Base-by-base conservation (phyloP, 2,113 vertebrate genomes). In the Xerus inauris region DNA sequence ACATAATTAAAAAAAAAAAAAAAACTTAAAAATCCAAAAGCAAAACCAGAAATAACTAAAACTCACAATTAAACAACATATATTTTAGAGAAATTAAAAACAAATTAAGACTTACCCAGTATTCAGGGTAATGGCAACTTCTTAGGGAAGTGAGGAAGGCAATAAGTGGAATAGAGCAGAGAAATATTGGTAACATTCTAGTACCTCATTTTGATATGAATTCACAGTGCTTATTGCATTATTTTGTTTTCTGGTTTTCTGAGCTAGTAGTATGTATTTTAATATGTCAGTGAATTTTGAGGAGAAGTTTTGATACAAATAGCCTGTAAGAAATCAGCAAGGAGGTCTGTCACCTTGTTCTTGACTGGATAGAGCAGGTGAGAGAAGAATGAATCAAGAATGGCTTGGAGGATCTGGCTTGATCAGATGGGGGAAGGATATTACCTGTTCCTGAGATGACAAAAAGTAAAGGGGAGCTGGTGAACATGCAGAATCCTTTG, bases 281-380 rank as follows among this genome's bases (percentile, higher is more conserved):
- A 96, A 19, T 35, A 85, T 51, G 5, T 85, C 19, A 75, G 19
- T 62, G 16, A 26, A 65, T 35, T 82, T 16, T 0, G 0, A 9
- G 19, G 13, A 64, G 81, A 6, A 54, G 54, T 54, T 57, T 20
- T 57, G 54, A 2, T 17, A 79, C 42, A 91, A 51, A 9, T 22
- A 28, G 24, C 47, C 20, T 0, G 12, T 59, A 30, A 71, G 24
- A 49, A 80, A 54, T 0, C 11, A 12, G 1, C 14, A 11, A 67
- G 8, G 20, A 65, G 20, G 20, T 13, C 8, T 28, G 2, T 67
- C 38, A 51, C 30, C 8, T 91, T 95, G 10, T 20, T 72, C 17
- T 89, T 76, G 6, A 42, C 17, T 19, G 6, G 7, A 5, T 20
- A 11, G 17, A 87, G 32, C 5, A 59, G 35, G 12, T 17, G 16